Evolutionary conservation across 2,113 vertebrate species (phyloP), one percentile per base, ranked within the genome.

Genomic region (Rhea americana): DNA sequence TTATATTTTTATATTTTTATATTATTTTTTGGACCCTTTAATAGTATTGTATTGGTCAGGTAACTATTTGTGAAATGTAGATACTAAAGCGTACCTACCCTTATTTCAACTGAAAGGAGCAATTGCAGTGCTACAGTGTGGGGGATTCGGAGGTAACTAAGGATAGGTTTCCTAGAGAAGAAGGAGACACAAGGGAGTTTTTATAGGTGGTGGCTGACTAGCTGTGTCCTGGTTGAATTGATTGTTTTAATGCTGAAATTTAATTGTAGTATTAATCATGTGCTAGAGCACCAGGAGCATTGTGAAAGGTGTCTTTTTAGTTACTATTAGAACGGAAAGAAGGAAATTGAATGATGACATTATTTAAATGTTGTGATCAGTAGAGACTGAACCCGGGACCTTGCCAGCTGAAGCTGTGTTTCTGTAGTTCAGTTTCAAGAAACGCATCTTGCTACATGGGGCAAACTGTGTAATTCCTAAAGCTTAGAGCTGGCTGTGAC

Each of bases 191-290:
- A 13, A 41, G 78, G 91, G 93, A 51, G 11, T 3, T 85, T 87
- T 84, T n/a, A 2, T 45, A 85, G 59, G 87, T 43, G 78, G 71
- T 66, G 71, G 11, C 74, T 91, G 86, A 61, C 71, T 47, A 58
- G 80, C 83, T 56, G 75, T 0, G 0, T 53, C 73, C 80, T 59
- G 20, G 24, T 51, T 71, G 79, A 90, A 87, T 35, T 35, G 75
- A 87, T 85, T 74, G 48, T 78, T 90, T 83, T 63, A 81, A 91
- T 72, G 76, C 72, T 81, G 79, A 70, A 51, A 51, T 68, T 13
- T 56, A 88, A 93, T 90, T 85, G 75, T 92, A 50, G 28, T 41
- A 71, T 94, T 92, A 77, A 91, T 89, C 79, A 67, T 1, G 11
- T 67, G 12, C 78, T 68, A 11, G 66, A 91, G 39, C 77, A 94